Percentiles rank a stretch among this genome's conserved stretches.
phyloP scores from a whole-genome alignment of 2,797 vertebrate species.

The Lutjanus campechanus region DNA sequence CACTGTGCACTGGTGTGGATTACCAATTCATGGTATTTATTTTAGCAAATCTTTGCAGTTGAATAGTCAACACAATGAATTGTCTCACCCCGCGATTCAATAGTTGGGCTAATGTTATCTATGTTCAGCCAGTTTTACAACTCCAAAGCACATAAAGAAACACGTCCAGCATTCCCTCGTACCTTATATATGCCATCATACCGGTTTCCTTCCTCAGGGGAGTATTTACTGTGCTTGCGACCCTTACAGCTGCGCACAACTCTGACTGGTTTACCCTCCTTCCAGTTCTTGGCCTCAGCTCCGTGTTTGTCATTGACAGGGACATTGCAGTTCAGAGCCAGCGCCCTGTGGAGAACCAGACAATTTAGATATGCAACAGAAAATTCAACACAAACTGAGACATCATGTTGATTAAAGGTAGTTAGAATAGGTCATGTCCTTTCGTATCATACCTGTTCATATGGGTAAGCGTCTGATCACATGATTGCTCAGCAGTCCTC shows the following conservation, averaged over 20 bases:
- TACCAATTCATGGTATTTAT: background rate
- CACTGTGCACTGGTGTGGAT: background rate
- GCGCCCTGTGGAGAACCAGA: slow-evolving; percentile 83
- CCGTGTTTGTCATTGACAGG: slow-evolving; percentile 93
- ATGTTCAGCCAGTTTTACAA: background rate
- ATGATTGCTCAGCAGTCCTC: slow-evolving; percentile 96
- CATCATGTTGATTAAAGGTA: background rate
- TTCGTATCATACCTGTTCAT: slow-evolving; percentile 91
- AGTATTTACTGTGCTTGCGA: slow-evolving; percentile 95
- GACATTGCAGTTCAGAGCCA: slow-evolving; percentile 95
- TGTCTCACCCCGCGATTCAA: background rate
- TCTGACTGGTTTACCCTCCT: slow-evolving; percentile 92
- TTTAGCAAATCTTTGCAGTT: background rate
- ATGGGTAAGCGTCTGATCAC: slow-evolving; percentile 98
- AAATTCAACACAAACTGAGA: background rate
- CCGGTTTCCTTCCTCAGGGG: slow-evolving; percentile 94
- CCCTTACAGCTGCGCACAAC: slow-evolving; percentile 96
- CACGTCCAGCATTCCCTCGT: background rate
- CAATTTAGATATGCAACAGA: background rate
- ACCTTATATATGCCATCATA: slow-evolving; percentile 99
- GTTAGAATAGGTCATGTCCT: background rate
- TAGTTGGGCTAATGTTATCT: background rate
- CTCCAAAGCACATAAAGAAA: background rate
- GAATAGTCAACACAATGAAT: background rate
- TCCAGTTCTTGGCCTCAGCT: slow-evolving; percentile 94